Base-by-base conservation (phyloP, 2,113 vertebrate genomes). In the Syngnathoides biaculeatus region DNA sequence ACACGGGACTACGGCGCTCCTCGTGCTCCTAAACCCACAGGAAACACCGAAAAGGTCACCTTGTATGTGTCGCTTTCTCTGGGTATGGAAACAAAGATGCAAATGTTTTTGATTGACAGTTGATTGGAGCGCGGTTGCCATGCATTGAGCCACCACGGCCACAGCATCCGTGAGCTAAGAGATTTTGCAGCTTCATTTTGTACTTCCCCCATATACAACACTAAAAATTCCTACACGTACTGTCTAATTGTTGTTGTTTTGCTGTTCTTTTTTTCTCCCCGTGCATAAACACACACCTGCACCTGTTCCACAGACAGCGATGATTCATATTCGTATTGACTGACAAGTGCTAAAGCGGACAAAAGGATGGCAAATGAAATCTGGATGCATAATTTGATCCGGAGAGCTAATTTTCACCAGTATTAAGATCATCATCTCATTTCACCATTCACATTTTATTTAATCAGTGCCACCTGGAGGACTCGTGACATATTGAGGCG, bases 41-140 rank as follows among this genome's bases (percentile, higher is more conserved):
- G 73, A 74, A 43, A 65, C 55, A 65, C 52, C 65, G 59, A 60
- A 83, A 85, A 79, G 73, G 83, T 86, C 79, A 86, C 58, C 63
- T 61, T 79, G 75, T 24, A 71, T 26, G 39, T 42, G 68, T 73
- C 68, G 47, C 52, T 5, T 66, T 62, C 59, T 60, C 69, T 15
- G 45, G 45, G 20, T 67, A 24, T 47, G 43, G 24, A 48, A 38
- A 22, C 27, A 56, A 53, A 27, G 48, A 57, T 66, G 24, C 60
- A 56, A 30, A 38, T 38, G 30, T 55, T 52, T 56, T 24, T 50
- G 72, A 27, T 56, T 3, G 30, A 35, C 30, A 6, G 2, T 35
- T 35, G 30, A 35, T 3, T 35, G 30, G 30, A 6, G 30, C 30
- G 30, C 30, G 6, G 30, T 35, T 35, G 4, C 30, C 30, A 35